Percentiles rank a stretch among this genome's conserved stretches.
Evolutionary conservation across 1,140 invertebrate species (phyloP).

Genomic region (Zaprionus lachaisei): DNA sequence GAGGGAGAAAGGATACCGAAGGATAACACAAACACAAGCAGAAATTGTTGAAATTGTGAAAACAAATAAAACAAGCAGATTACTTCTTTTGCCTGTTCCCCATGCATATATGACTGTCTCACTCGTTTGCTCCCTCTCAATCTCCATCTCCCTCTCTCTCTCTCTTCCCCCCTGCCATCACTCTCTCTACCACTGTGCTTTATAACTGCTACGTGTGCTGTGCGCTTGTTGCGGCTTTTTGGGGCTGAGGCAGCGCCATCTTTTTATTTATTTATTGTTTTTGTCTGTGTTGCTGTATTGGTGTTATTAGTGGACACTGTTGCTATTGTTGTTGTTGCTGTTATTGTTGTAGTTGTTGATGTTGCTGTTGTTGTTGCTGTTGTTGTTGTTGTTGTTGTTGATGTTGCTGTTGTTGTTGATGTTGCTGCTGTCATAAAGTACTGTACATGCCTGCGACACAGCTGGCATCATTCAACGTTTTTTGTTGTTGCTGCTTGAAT

Average conservation of each 20-base stretch:
- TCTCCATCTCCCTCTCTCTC: background rate
- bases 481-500: background rate
- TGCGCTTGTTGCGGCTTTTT: constrained; percentile 67
- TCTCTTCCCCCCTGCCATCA: background rate
- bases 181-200: constrained; percentile 35
- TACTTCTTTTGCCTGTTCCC: constrained; percentile 36
- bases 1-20: background rate
- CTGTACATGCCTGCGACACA: constrained; percentile 61
- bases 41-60: constrained; percentile 64
- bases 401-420: constrained; percentile 15
- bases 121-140: background rate
- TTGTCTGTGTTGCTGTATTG: constrained; percentile 80
- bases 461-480: constrained; percentile 73
- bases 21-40: constrained; percentile 23
- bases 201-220: constrained; percentile 70
- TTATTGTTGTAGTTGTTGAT: constrained; percentile 27
- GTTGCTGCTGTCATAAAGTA: constrained; percentile 61
- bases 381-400: constrained; percentile 28
- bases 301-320: constrained; percentile 69
- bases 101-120: background rate
- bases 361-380: constrained; percentile 4
- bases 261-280: constrained; percentile 83
- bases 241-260: constrained; percentile 70
- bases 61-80: constrained; percentile 73
- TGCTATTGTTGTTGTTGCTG: background rate